A percentile compares a stretch with the other conserved stretches of the same genome.
Evolutionary conservation across 1,140 invertebrate species (phyloP).

Genomic region (Batillaria attramentaria): DNA sequence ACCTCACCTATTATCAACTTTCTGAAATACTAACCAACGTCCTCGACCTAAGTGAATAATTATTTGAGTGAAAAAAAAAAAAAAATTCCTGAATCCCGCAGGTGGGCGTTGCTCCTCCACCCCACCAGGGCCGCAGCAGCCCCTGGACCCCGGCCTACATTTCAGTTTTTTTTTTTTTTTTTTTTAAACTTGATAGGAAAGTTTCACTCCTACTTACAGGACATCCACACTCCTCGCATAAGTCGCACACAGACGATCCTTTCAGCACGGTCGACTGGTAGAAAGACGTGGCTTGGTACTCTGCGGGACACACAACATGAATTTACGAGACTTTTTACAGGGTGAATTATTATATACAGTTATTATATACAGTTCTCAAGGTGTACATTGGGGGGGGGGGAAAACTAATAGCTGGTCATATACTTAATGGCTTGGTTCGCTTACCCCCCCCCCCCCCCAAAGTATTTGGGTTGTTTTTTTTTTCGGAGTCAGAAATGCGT

Average conservation of each 20-base stretch:
- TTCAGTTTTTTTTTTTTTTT: neutral
- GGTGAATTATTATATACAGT: too few species aligned
- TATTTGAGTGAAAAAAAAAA: too few species aligned
- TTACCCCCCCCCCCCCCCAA: too few species aligned
- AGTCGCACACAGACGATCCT: slow-evolving; percentile 52
- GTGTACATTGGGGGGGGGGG: neutral
- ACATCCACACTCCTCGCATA: slow-evolving; percentile 50
- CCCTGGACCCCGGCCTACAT: neutral
- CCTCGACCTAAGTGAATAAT: too few species aligned
- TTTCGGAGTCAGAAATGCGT: neutral
- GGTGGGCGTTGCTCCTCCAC: neutral
- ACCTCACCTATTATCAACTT: too few species aligned
- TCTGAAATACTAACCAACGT: too few species aligned
- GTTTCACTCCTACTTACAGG: too few species aligned
- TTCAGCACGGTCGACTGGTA: slow-evolving; percentile 54
- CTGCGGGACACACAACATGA: slow-evolving; percentile 21
- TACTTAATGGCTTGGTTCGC: neutral
- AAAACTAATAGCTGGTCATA: neutral
- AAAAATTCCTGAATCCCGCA: neutral
- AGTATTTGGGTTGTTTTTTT: neutral
- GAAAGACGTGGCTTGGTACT: slow-evolving; percentile 54
- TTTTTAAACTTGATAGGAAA: too few species aligned
- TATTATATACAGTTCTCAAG: too few species aligned
- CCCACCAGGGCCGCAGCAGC: neutral
- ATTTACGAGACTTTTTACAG: neutral